Evolutionary conservation across 2,797 vertebrate genomes (phyloP), one percentile per base, ranked within the genome.

Genomic region (Artibeus lituratus): DNA sequence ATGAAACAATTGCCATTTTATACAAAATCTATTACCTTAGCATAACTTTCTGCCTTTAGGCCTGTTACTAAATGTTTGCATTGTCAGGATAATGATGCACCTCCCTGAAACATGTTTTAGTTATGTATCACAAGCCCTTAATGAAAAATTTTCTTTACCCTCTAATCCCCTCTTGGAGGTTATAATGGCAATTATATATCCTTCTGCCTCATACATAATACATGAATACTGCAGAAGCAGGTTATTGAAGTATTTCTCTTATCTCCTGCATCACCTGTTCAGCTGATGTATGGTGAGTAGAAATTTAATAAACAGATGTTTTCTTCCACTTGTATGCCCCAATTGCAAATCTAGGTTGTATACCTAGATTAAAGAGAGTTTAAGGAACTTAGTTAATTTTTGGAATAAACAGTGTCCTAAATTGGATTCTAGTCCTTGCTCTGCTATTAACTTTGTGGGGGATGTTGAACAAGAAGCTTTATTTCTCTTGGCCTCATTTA

Each of bases 121-220:
- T 80, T 72, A 35, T 59, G 42, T 57, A 81, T 69, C 76, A 44
- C 9, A 51, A 22, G 10, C 77, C 94, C 47, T 77, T 87, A 69
- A 83, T 84, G 32, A 86, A 94, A 96, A 90, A 24, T 69, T 39
- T 37, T 92, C 65, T 94, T 93, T 91, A 73, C 12, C 72, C 42
- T 90, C 62, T 93, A 59, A 76, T 95, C 53, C 81, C 53, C 69
- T 89, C 76, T 90, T 87, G 32, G 93, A 97, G 87, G 80, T 96
- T 90, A 85, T 62, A 55, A 67, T 91, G 83, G 90, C 69, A 67
- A 93, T 94, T 94, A 84, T 19, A 55, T 55, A 67, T 84, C 57
- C 29, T 73, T 82, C 57, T 51, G 51, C 51, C 35, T 96, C 76
- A 91, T 96, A 59, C 86, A 93, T 95, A 90, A 96, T 84, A 32